phyloP scores from a whole-genome alignment of 2,113 vertebrate genomes.

The Cyprinus carpio region DNA sequence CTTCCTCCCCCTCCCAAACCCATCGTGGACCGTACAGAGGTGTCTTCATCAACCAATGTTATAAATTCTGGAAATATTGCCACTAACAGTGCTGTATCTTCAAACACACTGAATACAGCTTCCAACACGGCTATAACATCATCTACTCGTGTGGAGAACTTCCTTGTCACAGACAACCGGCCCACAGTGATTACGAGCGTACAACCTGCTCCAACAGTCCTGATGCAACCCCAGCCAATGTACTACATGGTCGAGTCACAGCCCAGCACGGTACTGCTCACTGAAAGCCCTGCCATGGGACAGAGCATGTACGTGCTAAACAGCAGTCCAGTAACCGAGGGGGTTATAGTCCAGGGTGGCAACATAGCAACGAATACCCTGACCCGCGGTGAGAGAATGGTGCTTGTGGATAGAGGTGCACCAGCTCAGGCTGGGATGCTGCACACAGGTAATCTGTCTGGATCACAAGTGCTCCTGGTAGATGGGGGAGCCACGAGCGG shows the following conservation, averaged over 20 bases:
- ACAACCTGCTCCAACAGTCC: constrained; percentile 53
- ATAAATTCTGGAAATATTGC: constrained; percentile 7
- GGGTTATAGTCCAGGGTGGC: constrained; percentile 44
- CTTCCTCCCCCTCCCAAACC: constrained; percentile 45
- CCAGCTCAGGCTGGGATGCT: constrained; percentile 53
- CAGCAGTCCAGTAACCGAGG: constrained; percentile 23
- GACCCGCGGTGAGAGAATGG: constrained; percentile 41
- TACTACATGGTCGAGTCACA: constrained; percentile 65
- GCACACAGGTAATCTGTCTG: constrained; percentile 57
- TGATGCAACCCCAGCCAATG: constrained; percentile 63
- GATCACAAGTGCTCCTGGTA: constrained; percentile 68
- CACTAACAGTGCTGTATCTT: background rate
- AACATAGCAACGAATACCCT: constrained; percentile 22
- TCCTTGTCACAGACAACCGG: constrained; percentile 16
- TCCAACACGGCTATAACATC: background rate
- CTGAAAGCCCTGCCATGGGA: constrained; percentile 50
- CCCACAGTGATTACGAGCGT: constrained; percentile 9
- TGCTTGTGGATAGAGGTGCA: constrained; percentile 57
- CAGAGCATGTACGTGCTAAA: constrained; percentile 61
- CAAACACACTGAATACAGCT: constrained; percentile 13
- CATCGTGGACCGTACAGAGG: background rate
- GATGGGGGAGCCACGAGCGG: constrained; percentile 53
- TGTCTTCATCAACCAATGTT: constrained; percentile 29
- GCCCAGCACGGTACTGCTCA: constrained; percentile 57
- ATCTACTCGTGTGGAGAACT: constrained; percentile 28